Evolutionary conservation across 2,113 vertebrate species (phyloP), one percentile per base, ranked within the genome.

Genomic region (Silurus glanis): DNA sequence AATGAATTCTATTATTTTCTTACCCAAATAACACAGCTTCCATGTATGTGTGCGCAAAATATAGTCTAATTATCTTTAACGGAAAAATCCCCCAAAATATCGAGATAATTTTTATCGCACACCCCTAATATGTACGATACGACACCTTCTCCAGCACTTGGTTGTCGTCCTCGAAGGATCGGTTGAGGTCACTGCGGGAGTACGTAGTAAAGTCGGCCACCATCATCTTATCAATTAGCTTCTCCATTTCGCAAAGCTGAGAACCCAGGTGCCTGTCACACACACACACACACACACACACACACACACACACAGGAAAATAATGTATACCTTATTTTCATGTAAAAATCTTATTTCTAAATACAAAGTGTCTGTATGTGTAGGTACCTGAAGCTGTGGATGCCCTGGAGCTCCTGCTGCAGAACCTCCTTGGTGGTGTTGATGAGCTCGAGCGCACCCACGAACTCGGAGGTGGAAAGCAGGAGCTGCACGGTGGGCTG

Each of bases 141-240:
- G 0, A 21, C 28, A 99, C 98, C 98, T 98, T 98, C 93, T 99
- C 98, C 86, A 98, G 93, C 88, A 98, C 93, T 75, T 96, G 97
- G 66, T 92, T 94, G 90, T 98, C 97, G 53, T 99, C 98, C 92
- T 95, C 97, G 87, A 98, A 92, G 83, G 95, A 93, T 90, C 98
- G 96, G 93, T 94, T 97, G 92, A 99, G 96, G 91, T 99, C 97
- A 86, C 93, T 96, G 83, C 95, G 95, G 80, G 96, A 95, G 0
- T 98, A 99, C 81, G 97, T 97, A 89, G 96, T 96, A 94, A 99
- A 99, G 89, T 99, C 98, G 85, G 98, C 98, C 93, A 98, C 95
- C 96, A 99, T 99, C 98, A 99, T 99, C 95, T 99, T 99, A 91
- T 99, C 98, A 74, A 99, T 99, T 86, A 99, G 94, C 92, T 97